phyloP scores from a whole-genome alignment of 2,888 invertebrate species.

The Ligdia adustata region DNA sequence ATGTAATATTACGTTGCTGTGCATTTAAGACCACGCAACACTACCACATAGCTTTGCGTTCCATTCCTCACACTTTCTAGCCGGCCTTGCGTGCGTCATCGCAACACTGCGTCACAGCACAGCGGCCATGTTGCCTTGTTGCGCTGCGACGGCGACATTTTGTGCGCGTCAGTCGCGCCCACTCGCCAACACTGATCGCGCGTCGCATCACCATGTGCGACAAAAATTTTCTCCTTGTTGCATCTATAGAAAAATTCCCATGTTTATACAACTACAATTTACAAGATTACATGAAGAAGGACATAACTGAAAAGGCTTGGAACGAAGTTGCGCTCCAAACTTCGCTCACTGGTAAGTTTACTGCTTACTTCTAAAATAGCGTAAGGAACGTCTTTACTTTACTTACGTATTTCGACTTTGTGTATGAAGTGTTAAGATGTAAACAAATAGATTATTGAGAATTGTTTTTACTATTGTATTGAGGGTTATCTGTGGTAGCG shows the following conservation, averaged over 20 bases:
- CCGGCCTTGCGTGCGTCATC: constrained; percentile 36
- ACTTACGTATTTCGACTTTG: constrained; percentile 1
- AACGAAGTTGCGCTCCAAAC: constrained; percentile 46
- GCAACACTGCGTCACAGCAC: constrained; percentile 43
- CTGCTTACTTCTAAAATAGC: not conserved
- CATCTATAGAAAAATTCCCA: constrained; percentile 47
- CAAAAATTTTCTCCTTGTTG: constrained; percentile 47
- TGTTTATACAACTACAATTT: constrained; percentile 50
- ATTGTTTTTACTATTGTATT: not conserved
- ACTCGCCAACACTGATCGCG: constrained; percentile 23
- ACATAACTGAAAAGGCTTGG: constrained; percentile 52
- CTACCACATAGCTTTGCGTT: not conserved
- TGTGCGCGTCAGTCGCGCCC: constrained; percentile 31
- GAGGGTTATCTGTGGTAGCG: constrained; percentile 6
- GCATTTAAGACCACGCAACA: constrained; percentile 9
- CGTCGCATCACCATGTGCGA: constrained; percentile 43
- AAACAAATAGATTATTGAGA: not conserved
- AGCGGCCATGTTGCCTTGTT: constrained; percentile 33
- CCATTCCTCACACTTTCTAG: constrained; percentile 6
- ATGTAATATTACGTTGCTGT: too few relatives aligned
- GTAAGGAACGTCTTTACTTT: not conserved
- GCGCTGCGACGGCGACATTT: constrained; percentile 46
- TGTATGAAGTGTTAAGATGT: not conserved
- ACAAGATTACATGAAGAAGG: constrained; percentile 50
- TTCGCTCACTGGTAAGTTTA: constrained; percentile 43